Evolutionary conservation across 2,888 invertebrate species (phyloP), one percentile per base, ranked within the genome.

Genomic region (Galerucella pusilla): DNA sequence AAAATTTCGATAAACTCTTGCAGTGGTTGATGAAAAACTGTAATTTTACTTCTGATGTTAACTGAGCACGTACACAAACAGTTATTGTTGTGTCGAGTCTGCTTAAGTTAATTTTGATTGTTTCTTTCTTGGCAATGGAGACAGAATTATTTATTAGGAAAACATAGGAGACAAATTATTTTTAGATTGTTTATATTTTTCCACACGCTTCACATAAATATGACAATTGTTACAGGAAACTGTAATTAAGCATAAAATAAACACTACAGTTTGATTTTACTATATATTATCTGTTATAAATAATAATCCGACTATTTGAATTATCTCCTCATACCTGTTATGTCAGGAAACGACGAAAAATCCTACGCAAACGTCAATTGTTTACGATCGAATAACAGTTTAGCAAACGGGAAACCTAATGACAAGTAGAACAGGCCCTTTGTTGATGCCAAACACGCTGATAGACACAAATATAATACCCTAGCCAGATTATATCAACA

Each of bases 21-120:
- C 5, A 65, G 65, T 64, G 57, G 28, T 69, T 64, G 64, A 42
- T 54, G 71, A 54, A 57, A 67, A 68, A 74, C 67, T 60, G 74
- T 65, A 74, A 74, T 72, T 77, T 72, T 69, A 66, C 74, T 68
- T 68, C 67, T 77, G 71, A 75, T 75, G 71, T 77, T 73, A 64
- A 71, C 68, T 59, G 68, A 73, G 75, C 77, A 75, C 77, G 77
- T 77, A 73, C 71, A 52, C 49, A 42, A 71, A 74, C 77, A 57
- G 71, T 75, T 74, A 77, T 77, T 75, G 71, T 75, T 73, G 71
- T 77, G 57, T 75, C 59, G 77, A 75, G 75, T 74, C 71, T 71
- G 64, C 67, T 72, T 71, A 71, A 74, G 65, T 75, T 75, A 74
- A 75, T 74, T 75, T 73, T 75, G 73, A 75, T 75, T 73, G 75